Evolutionary conservation across 2,888 invertebrate genomes (phyloP).

Genomic region (Agrilus cyanescens): DNA sequence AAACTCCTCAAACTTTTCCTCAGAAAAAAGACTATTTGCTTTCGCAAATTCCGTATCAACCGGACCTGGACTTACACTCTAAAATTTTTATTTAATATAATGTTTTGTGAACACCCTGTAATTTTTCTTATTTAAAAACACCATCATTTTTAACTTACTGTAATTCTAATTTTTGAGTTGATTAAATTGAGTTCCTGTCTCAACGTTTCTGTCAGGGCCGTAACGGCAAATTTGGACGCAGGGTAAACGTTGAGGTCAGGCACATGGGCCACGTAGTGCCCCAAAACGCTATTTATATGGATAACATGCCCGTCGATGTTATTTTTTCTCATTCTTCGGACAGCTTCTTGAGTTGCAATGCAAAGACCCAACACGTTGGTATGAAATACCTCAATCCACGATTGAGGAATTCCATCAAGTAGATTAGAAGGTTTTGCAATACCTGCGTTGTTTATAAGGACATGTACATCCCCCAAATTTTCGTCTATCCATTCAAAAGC

Average conservation of each 20-base stretch:
- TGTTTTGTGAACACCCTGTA: neutral
- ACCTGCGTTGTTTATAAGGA: conserved; percentile 22
- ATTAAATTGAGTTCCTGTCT: conserved; percentile 27
- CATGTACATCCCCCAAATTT: conserved; percentile 16
- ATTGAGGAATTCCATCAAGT: conserved; percentile 15
- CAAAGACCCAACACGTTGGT: conserved; percentile 21
- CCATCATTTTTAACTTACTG: conserved; percentile 20
- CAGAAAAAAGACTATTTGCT: conserved; percentile 2
- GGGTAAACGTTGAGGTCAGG: conserved; percentile 22
- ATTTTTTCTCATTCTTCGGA: conserved; percentile 18
- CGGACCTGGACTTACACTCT: conserved; percentile 23
- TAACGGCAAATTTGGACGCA: conserved; percentile 27
- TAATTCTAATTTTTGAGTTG: conserved; percentile 25
- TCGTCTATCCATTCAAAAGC: conserved; percentile 16
- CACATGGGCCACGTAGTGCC: conserved; percentile 19
- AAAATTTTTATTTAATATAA: conserved; percentile 5
- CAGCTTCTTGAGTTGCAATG: conserved; percentile 20
- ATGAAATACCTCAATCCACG: conserved; percentile 18
- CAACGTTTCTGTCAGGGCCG: conserved; percentile 29
- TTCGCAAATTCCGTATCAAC: conserved; percentile 17
- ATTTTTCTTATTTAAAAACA: neutral
- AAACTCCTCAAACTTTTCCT: conserved; percentile 4
- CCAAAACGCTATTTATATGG: conserved; percentile 22
- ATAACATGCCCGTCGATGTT: conserved; percentile 20
- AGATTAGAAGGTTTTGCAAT: conserved; percentile 14